Evolutionary conservation across 53 echinoderm and acorn worm genomes (phyloP).

Genomic region (Antedon mediterranea): DNA sequence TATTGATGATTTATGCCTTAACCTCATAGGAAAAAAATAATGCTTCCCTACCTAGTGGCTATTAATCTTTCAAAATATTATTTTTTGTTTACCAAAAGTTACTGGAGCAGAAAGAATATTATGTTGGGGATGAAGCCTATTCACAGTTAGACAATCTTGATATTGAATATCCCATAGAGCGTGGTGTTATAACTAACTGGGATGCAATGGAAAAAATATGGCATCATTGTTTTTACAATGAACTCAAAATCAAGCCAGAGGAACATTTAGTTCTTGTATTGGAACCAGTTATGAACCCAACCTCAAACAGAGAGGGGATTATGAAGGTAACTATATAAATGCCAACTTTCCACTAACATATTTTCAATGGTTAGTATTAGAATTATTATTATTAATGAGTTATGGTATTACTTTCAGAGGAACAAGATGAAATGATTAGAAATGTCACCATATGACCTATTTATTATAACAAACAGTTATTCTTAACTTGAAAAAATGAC

Average conservation of each 20-base stretch:
- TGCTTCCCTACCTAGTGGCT: no score
- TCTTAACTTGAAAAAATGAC: no score
- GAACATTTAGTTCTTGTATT: conserved; percentile 17
- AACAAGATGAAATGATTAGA: no score
- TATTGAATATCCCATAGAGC: conserved; percentile 1
- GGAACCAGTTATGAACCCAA: conserved; percentile 15
- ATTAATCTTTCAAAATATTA: no score
- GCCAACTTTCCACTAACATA: no score
- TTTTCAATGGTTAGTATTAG: no score
- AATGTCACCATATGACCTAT: no score
- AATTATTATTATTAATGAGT: no score
- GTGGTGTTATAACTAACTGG: conserved; percentile 26
- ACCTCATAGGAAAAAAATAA: no score
- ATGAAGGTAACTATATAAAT: conserved; percentile 26
- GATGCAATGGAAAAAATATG: conserved; percentile 28
- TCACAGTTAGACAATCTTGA: not conserved
- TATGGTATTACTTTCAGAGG: no score
- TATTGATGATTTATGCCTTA: no score
- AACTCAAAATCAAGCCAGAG: conserved; percentile 9
- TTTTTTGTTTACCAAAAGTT: not conserved
- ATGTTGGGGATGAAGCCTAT: not conserved
- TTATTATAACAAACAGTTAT: no score
- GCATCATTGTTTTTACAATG: conserved; percentile 9
- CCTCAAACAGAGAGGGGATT: conserved; percentile 21
- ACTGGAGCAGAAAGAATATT: not conserved